These are phyloP conservation scores for Eidolon dupreanum DNA, from an alignment of 2,797 vertebrate genomes.

Conservation along the genomic window DNA sequence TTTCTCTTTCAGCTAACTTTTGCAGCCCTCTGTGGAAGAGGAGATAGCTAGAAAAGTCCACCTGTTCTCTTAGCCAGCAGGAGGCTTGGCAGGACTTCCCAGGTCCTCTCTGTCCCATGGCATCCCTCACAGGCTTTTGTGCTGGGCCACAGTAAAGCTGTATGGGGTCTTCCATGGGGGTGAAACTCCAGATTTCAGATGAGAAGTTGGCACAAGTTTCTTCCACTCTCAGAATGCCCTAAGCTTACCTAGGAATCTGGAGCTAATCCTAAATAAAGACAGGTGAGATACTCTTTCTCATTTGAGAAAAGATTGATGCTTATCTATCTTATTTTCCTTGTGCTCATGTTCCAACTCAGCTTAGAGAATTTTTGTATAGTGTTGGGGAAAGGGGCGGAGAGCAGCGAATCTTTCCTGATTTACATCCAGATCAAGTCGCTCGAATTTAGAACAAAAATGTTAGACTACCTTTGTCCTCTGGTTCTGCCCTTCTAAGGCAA, in stretches of 20 bases:
- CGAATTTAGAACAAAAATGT: slow-evolving; percentile 18
- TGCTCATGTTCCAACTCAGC: background rate
- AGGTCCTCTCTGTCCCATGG: background rate
- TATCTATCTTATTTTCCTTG: slow-evolving; percentile 8
- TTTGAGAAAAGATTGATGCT: background rate
- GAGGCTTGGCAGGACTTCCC: background rate
- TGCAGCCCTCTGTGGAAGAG: background rate
- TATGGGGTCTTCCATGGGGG: background rate
- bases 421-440: background rate
- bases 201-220: background rate
- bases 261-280: background rate
- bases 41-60: background rate
- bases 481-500: background rate
- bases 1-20: slow-evolving; percentile 32
- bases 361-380: background rate
- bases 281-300: background rate
- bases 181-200: background rate
- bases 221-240: background rate
- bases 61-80: background rate
- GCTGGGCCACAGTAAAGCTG: background rate
- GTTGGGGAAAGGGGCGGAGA: background rate
- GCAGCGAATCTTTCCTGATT: background rate
- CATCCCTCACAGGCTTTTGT: background rate
- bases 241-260: background rate
- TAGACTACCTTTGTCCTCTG: slow-evolving; percentile 12